Percentiles rank a stretch among this genome's conserved stretches.
Conservation (phyloP, 1,140 invertebrate species). For the Lucilia cuprina region DNA sequence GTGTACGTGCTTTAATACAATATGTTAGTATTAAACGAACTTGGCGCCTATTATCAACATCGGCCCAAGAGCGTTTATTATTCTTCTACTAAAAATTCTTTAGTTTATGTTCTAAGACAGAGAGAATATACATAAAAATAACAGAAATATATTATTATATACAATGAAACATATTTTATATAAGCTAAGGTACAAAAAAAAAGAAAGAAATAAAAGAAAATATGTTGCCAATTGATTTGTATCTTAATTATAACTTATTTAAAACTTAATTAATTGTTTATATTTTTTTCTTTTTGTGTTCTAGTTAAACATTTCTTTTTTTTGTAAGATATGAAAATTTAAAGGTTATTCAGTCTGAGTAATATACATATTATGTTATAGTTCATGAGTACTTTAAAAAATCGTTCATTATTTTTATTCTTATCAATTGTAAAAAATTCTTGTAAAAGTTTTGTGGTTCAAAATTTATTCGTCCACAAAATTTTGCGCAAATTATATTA, state of each 20-base stretch:
- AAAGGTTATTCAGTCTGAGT: too few relatives aligned
- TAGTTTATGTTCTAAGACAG: background rate
- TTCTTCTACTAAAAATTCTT: slow-evolving; percentile 78
- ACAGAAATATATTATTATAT: background rate
- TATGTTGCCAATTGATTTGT: slow-evolving; percentile 11
- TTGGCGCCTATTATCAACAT: slow-evolving; percentile 84
- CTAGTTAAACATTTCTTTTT: too few relatives aligned
- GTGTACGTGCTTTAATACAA: slow-evolving; percentile 85
- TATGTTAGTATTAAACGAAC: slow-evolving; percentile 90
- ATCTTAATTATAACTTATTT: background rate
- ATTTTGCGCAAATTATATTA: too few relatives aligned
- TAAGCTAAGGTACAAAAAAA: background rate
- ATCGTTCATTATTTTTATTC: too few relatives aligned
- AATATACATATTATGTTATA: too few relatives aligned
- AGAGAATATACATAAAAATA: background rate
- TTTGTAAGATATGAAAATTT: too few relatives aligned
- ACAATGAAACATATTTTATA: background rate
- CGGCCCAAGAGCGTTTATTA: slow-evolving; percentile 82
- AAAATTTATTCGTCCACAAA: too few relatives aligned
- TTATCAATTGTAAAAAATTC: too few relatives aligned
- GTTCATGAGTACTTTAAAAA: too few relatives aligned
- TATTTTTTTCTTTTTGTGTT: background rate
- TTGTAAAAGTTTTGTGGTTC: too few relatives aligned
- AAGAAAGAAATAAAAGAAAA: background rate
- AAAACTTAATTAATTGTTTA: too few relatives aligned